Base-by-base conservation (phyloP, 2,113 vertebrate genomes). In the Synodontis membranacea region DNA sequence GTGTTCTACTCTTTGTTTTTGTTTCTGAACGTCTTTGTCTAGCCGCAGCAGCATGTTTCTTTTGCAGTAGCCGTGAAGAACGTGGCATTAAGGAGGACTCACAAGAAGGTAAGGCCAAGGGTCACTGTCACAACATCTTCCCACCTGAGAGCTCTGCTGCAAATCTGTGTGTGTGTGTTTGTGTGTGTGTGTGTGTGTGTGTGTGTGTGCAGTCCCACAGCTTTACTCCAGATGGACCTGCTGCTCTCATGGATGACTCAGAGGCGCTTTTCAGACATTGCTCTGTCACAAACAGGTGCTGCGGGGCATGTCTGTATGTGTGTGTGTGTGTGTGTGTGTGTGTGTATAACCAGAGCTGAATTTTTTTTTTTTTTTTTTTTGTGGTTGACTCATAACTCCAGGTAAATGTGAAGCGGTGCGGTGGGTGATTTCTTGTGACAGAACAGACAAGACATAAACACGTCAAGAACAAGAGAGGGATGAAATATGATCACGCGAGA, bases 221-320 rank as follows among this genome's bases (percentile, higher is more conserved):
- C 58, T 92, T 75, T 72, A 64, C 86, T 93, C 93, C 94, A 94
- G 93, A 93, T 94, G 94, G 89, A 88, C 80, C 84, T 10, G 80
- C 85, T 86, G 84, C 88, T 88, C 88, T n/a, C 82, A 82, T 2
- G 83, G 75, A 79, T 95, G 94, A 95, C 86, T 95, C 94, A 95
- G 31, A 15, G 1, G 1, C 86, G 88, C 86, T 91, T 87, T 52
- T 79, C 84, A 91, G 88, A 93, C 88, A 28, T 84, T 70, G 80
- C 89, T 86, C 17, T 60, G 90, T 93, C 92, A 93, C 91, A 91
- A 93, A 89, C 92, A 92, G 93, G 89, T 85, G 91, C 92, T 89
- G 68, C 88, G 86, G 92, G 94, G 94, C 92, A 93, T 91, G 88
- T 92, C 92, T 93, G 91, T 91, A 90, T 86, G 72, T 83, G 46